Conservation (phyloP, 2,888 invertebrate genomes). For the Margaritifera margaritifera region DNA sequence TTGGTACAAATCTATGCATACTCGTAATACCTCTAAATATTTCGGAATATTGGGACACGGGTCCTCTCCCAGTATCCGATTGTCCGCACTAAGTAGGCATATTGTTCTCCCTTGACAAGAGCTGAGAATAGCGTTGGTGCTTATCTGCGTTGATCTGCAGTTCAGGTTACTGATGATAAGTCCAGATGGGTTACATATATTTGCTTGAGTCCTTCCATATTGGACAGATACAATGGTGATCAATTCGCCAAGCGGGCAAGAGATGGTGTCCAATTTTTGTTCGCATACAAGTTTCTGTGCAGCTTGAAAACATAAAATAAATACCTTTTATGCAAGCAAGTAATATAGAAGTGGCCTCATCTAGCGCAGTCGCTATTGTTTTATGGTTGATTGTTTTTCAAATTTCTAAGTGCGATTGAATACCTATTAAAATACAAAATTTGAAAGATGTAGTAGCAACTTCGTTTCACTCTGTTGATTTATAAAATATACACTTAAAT, state of each 20-base stretch:
- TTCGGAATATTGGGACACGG: conserved; percentile 41
- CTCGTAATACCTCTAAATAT: conserved; percentile 28
- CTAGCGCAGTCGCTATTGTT: too few relatives aligned
- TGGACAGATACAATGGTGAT: conserved; percentile 41
- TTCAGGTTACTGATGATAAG: conserved; percentile 20
- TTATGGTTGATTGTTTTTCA: too few relatives aligned
- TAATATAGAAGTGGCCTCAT: too few relatives aligned
- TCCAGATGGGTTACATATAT: conserved; percentile 26
- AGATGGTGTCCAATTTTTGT: conserved; percentile 19
- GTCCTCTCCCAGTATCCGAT: conserved; percentile 33
- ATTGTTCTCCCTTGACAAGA: conserved; percentile 28
- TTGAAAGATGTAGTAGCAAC: too few relatives aligned
- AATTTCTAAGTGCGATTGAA: too few relatives aligned
- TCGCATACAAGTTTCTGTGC: conserved; percentile 29
- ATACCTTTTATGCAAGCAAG: background rate
- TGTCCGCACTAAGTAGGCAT: conserved; percentile 28
- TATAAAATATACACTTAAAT: too few relatives aligned
- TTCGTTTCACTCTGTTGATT: too few relatives aligned
- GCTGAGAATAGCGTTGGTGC: conserved; percentile 17
- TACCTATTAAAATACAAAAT: too few relatives aligned
- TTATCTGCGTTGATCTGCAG: conserved; percentile 27
- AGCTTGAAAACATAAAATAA: background rate
- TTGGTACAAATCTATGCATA: too few relatives aligned
- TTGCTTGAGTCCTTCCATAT: conserved; percentile 41
- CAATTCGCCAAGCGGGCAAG: conserved; percentile 19